Base-by-base conservation (phyloP, 2,888 invertebrate species). In the Pyrrhia umbra region DNA sequence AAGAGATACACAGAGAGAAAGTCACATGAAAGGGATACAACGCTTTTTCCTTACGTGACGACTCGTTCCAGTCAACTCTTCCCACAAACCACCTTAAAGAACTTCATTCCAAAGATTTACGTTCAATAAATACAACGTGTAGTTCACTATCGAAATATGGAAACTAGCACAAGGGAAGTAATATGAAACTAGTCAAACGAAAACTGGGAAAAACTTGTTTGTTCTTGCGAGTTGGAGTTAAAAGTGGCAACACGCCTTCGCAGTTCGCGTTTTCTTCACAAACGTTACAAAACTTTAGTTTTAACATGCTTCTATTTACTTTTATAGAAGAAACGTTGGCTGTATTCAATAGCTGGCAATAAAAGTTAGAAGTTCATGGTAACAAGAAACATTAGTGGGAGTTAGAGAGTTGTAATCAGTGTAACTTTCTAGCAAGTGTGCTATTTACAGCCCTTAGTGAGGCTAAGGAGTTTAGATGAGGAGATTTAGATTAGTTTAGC, bases 81-180 rank as follows among this genome's bases (percentile, higher is more conserved):
- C 13, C 34, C 34, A 6, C 13, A 5, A 34, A 27, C 27, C n/a
- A n/a, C 9, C 34, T n/a, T 34, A 13, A 34, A 13, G 13, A 34
- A n/a, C 34, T 9, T 27, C n/a, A n/a, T n/a, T 34, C 4, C 42
- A 42, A 42, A 42, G 13, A 10, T 9, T 13, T 13, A 9, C 42
- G 10, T 27, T 9, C 18, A 13, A 21, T 6, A 43, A 43, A 43
- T 6, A 25, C 47, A 55, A 47, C 10, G 6, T 55, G n/a, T 25
- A 39, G 40, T 27, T 16, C 10, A 51, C 15, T 5, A 8, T 16
- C 21, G 23, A 62, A 73, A 64, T 60, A 68, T 55, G 54, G 47
- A 65, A 73, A 64, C 62, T 67, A 64, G 20, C 46, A 39, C 66
- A 77, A 77, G 75, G 64, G 73, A 67, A 64, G 56, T 56, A 69